Conservation (phyloP, 2,113 vertebrate species). For the Microcebus griseorufus region DNA sequence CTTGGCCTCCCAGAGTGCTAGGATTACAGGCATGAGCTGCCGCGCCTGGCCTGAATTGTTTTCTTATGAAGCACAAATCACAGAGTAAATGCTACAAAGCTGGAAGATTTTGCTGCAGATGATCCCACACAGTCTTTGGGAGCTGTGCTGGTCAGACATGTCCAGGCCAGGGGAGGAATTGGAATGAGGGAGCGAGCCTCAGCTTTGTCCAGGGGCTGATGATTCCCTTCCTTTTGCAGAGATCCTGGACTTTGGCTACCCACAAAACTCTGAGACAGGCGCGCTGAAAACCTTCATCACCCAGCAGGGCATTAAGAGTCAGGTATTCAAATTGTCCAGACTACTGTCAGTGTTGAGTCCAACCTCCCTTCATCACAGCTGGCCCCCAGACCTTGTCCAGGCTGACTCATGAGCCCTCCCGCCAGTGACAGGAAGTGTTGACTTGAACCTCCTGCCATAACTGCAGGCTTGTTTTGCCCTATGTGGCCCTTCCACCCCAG, state of each 20-base stretch:
- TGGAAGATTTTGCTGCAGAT: slow-evolving; percentile 51
- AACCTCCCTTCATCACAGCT: neutral
- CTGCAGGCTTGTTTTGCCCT: neutral
- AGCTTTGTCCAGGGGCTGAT: slow-evolving; percentile 57
- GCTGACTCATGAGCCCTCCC: slow-evolving; percentile 23
- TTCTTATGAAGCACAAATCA: slow-evolving; percentile 84
- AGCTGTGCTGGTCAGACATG: neutral
- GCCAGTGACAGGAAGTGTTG: slow-evolving; percentile 52
- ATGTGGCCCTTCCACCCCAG: neutral
- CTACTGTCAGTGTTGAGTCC: neutral
- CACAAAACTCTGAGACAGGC: slow-evolving; percentile 99
- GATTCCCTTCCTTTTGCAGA: slow-evolving; percentile 85
- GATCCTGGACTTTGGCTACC: slow-evolving; percentile 99
- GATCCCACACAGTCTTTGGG: neutral
- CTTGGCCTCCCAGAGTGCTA: too few relatives aligned
- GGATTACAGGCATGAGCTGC: too few relatives aligned
- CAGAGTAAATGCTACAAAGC: slow-evolving; percentile 83
- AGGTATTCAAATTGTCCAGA: slow-evolving; percentile 86
- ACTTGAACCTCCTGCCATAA: slow-evolving; percentile 38
- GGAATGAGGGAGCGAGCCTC: neutral
- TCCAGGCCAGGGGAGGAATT: neutral
- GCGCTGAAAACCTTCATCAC: slow-evolving; percentile 99
- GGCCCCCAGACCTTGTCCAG: neutral
- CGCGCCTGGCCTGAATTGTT: slow-evolving; percentile 76
- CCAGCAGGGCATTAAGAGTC: slow-evolving; percentile 99